Conservation (phyloP, 2,113 vertebrate genomes). For the Rana temporaria region DNA sequence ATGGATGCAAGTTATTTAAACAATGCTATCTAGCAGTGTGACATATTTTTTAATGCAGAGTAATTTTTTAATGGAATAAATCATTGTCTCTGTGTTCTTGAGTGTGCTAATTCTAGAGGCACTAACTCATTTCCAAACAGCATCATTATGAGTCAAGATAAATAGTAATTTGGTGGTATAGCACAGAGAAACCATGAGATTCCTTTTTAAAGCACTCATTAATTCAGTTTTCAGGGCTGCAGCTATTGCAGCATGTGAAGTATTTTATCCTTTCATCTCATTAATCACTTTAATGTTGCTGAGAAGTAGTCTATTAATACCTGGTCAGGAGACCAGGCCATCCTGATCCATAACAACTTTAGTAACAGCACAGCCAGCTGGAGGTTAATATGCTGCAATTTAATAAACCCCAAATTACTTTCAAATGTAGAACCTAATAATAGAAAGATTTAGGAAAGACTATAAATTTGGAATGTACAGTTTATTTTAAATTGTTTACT, state of each 20-base stretch:
- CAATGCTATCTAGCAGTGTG: slow-evolving; percentile 56
- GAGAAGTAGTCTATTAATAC: slow-evolving; percentile 72
- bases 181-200: slow-evolving; percentile 57
- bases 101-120: slow-evolving; percentile 62
- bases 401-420: slow-evolving; percentile 61
- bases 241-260: slow-evolving; percentile 68
- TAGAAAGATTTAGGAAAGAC: slow-evolving; percentile 53
- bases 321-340: slow-evolving; percentile 63
- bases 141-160: slow-evolving; percentile 63
- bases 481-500: neutral
- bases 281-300: slow-evolving; percentile 72
- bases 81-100: slow-evolving; percentile 64
- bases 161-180: slow-evolving; percentile 62
- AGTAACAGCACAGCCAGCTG: slow-evolving; percentile 64
- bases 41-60: slow-evolving; percentile 57
- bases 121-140: slow-evolving; percentile 61
- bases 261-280: slow-evolving; percentile 73
- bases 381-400: slow-evolving; percentile 53
- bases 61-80: slow-evolving; percentile 62
- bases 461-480: neutral
- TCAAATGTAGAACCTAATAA: slow-evolving; percentile 57
- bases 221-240: slow-evolving; percentile 68
- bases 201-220: slow-evolving; percentile 61
- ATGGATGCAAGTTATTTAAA: slow-evolving; percentile 59
- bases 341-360: slow-evolving; percentile 64